Base-by-base conservation (phyloP, 2,888 invertebrate genomes). In the Shargacucullia verbasci region DNA sequence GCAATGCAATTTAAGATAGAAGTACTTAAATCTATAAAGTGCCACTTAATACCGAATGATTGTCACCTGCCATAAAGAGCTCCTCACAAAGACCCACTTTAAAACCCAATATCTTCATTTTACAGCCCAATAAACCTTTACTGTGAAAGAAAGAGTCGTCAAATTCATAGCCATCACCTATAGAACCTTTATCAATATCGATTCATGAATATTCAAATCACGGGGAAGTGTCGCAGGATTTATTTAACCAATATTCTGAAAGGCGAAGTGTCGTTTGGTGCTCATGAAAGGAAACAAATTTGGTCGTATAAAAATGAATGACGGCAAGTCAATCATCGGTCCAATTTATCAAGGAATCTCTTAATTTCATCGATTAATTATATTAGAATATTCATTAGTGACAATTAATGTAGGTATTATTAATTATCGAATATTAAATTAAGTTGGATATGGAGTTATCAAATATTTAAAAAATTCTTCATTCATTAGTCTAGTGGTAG, bases 171-270 rank as follows among this genome's bases (percentile, higher is more conserved):
- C 47, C 38, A 44, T 55, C 59, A 58, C 61, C 59, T 41, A 65
- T 46, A 55, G 45, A 75, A 49, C 55, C 56, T 70, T 65, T 62
- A 61, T 67, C 64, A 62, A 73, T 62, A 67, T 70, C 64, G 53
- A 59, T 47, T 65, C 57, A 78, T 77, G 66, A 74, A 77, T 74
- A 76, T 77, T 77, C 59, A 77, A 74, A 69, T 69, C 65, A 53
- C 41, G 56, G 14, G 48, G 45, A 59, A 65, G 43, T 50, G 54
- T 33, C 33, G 11, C 55, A 65, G 55, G 57, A 65, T 56, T 68
- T 66, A 47, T 61, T 63, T 55, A 31, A 34, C 47, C 41, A 61
- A 52, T 67, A 56, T 64, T 71, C 57, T 48, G 39, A 33, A 38
- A 43, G 47, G 38, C 40, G 44, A 64, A 65, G 57, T 53, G 50